Conservation (phyloP, 2,888 invertebrate genomes). For the Calliopum simillimum region DNA sequence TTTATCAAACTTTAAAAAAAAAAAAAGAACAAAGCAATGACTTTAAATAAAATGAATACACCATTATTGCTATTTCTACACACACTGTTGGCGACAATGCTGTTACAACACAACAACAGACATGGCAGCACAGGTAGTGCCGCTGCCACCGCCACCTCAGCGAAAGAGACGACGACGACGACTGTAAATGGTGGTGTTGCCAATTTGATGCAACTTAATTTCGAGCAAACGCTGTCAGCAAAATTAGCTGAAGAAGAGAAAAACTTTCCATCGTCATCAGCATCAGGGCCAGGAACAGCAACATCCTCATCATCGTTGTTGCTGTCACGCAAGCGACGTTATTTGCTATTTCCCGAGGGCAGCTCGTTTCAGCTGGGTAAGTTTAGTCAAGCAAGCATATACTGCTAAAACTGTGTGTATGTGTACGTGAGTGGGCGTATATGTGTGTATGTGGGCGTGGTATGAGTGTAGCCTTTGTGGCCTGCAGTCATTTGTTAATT, state of each 20-base stretch:
- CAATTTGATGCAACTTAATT: conserved; percentile 27
- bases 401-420: neutral
- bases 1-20: neutral
- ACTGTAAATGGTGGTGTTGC: conserved; percentile 25
- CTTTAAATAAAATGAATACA: conserved; percentile 14
- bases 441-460: neutral
- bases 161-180: conserved; percentile 8
- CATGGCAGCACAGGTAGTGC: conserved; percentile 3
- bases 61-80: conserved; percentile 23
- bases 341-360: conserved; percentile 69
- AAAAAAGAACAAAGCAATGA: neutral
- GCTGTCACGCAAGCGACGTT: conserved; percentile 68
- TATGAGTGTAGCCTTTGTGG: neutral
- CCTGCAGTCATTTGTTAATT: conserved; percentile 14
- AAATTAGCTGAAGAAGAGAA: conserved; percentile 13
- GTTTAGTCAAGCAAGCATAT: conserved; percentile 32
- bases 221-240: conserved; percentile 26
- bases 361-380: conserved; percentile 67
- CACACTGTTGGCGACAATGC: conserved; percentile 28
- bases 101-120: conserved; percentile 3
- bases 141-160: neutral
- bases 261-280: neutral
- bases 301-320: conserved; percentile 41
- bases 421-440: neutral
- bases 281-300: neutral